These are phyloP conservation scores for Fistularia commersonii DNA, from an alignment of 2,797 vertebrate species.

Conservation along the genomic window DNA sequence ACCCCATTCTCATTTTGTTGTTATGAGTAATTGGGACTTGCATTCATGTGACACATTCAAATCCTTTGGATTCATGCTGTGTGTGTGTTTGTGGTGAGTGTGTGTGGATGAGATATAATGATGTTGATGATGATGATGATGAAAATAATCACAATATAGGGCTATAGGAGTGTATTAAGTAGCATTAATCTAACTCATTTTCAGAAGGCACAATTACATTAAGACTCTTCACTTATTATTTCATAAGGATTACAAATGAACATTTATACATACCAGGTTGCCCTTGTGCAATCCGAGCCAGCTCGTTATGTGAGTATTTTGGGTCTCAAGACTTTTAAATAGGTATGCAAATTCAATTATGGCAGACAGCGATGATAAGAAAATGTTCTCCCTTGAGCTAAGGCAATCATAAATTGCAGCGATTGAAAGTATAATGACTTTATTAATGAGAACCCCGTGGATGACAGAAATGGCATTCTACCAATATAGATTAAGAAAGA, in stretches of 20 bases:
- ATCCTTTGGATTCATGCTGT: too few species aligned
- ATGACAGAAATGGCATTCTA: slow-evolving; percentile 41
- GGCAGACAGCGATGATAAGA: slow-evolving; percentile 51
- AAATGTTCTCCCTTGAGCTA: slow-evolving; percentile 61
- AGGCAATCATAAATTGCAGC: slow-evolving; percentile 43
- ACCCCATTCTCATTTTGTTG: slow-evolving; percentile 49
- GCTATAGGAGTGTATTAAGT: neutral
- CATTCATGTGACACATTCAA: slow-evolving; percentile 24
- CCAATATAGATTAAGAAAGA: slow-evolving; percentile 35
- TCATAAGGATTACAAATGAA: slow-evolving; percentile 54
- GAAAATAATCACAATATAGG: too few species aligned
- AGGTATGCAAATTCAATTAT: slow-evolving; percentile 73
- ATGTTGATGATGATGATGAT: too few species aligned
- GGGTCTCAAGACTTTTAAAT: slow-evolving; percentile 62
- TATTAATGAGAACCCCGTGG: slow-evolving; percentile 47
- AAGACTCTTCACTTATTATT: slow-evolving; percentile 48
- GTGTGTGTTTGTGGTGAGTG: too few species aligned
- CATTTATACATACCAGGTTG: slow-evolving; percentile 37
- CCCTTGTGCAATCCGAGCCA: slow-evolving; percentile 59
- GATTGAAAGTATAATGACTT: slow-evolving; percentile 52
- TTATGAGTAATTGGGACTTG: slow-evolving; percentile 55
- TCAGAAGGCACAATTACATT: slow-evolving; percentile 50
- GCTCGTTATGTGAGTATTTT: slow-evolving; percentile 71
- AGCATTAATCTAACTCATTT: slow-evolving; percentile 34
- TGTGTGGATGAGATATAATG: too few species aligned